Base-by-base conservation (phyloP, 2,113 vertebrate genomes). In the Oxygymnocypris stewartii region DNA sequence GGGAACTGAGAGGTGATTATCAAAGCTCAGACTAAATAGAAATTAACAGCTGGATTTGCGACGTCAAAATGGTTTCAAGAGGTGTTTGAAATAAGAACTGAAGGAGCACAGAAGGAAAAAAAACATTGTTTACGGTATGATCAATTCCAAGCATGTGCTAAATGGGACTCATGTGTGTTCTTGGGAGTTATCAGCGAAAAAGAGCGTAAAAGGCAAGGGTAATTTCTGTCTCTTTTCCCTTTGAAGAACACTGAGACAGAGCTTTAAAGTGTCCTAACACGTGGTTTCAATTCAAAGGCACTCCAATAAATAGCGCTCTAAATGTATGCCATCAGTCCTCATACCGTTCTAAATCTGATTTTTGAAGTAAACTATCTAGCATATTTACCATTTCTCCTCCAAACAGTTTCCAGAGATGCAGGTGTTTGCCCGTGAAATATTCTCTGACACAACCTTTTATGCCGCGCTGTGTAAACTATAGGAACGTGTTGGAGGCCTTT, bases 401-500 rank as follows among this genome's bases (percentile, higher is more conserved):
- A 87, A 83, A 87, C 79, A 84, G 74, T 82, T 84, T 87, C 85
- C 84, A 85, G 71, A 76, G 74, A 86, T 84, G 76, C 88, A 89
- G 80, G 86, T 89, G 88, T 86, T 88, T 84, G 57, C 84, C 59
- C 67, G 61, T 84, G 80, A 87, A 85, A 86, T 69, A 75, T 69
- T 86, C 84, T 84, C 74, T 74, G 79, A 86, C 84, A 88, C 88
- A 78, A 88, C 75, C 67, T 89, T 88, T 89, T 79, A 86, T 71
- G 42, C 42, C 28, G n/a, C 49, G 31, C 85, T 89, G 80, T 88
- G 76, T 89, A 87, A 89, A 89, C 88, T 84, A 82, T 84, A 57
- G 47, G 31, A 74, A 85, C 67, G 77, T 51, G 37, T 80, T 57
- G 71, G 73, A 78, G 71, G 73, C 86, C 63, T 85, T 89, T 88